Evolutionary conservation across 2,797 vertebrate genomes (phyloP).

Genomic region (Acanthiza pusilla): DNA sequence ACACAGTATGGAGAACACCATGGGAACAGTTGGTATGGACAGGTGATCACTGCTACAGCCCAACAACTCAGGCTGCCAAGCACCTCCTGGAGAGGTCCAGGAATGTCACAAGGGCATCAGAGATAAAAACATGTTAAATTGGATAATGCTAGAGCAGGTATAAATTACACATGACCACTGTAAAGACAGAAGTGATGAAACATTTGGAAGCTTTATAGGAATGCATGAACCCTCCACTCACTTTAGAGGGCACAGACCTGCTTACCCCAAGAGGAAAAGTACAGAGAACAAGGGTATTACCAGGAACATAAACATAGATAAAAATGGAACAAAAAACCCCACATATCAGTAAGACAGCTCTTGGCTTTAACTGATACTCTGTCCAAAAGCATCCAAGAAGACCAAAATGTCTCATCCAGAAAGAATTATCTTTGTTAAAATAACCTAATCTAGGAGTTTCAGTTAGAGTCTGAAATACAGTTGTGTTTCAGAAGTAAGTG

Average conservation of each 20-base stretch:
- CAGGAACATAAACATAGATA: background rate
- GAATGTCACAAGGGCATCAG: background rate
- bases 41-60: background rate
- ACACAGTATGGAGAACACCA: background rate
- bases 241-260: background rate
- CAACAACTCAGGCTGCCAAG: background rate
- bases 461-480: background rate
- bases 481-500: background rate
- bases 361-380: background rate
- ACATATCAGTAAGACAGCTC: background rate
- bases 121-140: background rate
- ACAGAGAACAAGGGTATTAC: background rate
- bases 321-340: background rate
- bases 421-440: background rate
- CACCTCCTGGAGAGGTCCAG: background rate
- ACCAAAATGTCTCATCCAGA: background rate
- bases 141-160: background rate
- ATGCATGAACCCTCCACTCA: background rate
- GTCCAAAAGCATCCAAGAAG: background rate
- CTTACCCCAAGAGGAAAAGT: background rate
- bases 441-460: background rate
- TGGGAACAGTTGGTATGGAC: background rate
- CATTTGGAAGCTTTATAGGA: background rate
- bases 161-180: background rate
- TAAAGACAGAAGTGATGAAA: background rate